Conservation (phyloP, 2,113 vertebrate genomes). For the Hemichromis elongatus region DNA sequence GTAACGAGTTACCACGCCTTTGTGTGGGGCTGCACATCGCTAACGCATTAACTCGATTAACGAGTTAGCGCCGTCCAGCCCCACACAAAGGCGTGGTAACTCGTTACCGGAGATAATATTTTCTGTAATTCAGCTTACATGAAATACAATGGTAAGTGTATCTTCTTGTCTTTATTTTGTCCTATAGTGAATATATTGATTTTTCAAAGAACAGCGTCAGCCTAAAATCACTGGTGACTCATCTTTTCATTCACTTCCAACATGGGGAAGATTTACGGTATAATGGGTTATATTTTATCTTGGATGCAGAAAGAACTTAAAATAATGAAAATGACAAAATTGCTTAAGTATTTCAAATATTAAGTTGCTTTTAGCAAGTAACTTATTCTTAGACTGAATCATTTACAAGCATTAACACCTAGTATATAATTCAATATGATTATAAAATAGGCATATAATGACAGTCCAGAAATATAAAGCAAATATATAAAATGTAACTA, state of each 20-base stretch:
- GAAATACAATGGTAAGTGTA: not conserved
- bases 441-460: not conserved
- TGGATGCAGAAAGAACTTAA: not conserved
- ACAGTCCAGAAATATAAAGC: not conserved
- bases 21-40: no score
- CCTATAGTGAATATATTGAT: not conserved
- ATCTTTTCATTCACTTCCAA: not conserved
- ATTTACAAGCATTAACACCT: not conserved
- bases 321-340: not conserved
- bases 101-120: no score
- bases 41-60: no score
- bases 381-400: not conserved
- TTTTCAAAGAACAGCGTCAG: not conserved
- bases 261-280: not conserved
- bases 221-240: not conserved
- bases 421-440: not conserved
- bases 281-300: not conserved
- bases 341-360: not conserved
- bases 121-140: not conserved
- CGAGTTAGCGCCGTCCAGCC: no score
- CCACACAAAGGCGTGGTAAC: no score
- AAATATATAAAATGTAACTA: not conserved
- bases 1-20: no score
- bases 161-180: not conserved
- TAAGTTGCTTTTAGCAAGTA: not conserved